phyloP scores from a whole-genome alignment of 1,140 invertebrate genomes.

The Notospermus geniculatus region DNA sequence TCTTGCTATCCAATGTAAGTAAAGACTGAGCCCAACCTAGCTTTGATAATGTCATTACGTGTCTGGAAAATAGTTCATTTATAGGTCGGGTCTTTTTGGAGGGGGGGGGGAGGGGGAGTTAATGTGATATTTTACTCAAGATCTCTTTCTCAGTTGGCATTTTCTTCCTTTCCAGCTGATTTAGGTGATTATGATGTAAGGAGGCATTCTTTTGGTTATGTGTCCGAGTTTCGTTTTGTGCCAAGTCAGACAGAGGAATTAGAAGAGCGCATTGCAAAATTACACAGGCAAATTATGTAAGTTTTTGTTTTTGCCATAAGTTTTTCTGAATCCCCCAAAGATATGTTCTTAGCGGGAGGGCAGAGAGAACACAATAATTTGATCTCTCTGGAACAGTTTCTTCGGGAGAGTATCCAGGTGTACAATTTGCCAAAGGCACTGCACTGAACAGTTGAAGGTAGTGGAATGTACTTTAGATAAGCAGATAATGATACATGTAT shows the following conservation, averaged over 20 bases:
- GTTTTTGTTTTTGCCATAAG: slow-evolving; percentile 36
- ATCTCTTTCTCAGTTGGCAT: neutral
- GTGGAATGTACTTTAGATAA: no score
- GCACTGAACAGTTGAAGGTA: no score
- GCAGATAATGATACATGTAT: neutral
- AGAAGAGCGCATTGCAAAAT: slow-evolving; percentile 81
- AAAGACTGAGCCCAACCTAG: no score
- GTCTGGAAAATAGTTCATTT: no score
- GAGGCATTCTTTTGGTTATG: slow-evolving; percentile 44
- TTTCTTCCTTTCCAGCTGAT: slow-evolving; percentile 39
- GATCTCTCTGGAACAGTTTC: no score
- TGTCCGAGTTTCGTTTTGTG: slow-evolving; percentile 54
- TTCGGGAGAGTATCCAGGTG: no score
- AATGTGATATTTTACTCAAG: neutral
- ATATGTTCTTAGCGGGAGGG: no score
- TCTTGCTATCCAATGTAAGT: slow-evolving; percentile 50
- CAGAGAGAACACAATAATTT: no score
- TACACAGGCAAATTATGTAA: slow-evolving; percentile 83
- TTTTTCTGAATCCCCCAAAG: slow-evolving; percentile 8
- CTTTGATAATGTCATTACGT: no score
- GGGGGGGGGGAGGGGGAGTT: neutral
- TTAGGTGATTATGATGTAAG: slow-evolving; percentile 49
- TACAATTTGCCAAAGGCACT: no score
- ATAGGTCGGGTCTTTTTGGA: no score
- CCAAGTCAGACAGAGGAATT: slow-evolving; percentile 89